Conservation (phyloP, 2,797 vertebrate genomes). For the Hyperoplus lanceolatus region DNA sequence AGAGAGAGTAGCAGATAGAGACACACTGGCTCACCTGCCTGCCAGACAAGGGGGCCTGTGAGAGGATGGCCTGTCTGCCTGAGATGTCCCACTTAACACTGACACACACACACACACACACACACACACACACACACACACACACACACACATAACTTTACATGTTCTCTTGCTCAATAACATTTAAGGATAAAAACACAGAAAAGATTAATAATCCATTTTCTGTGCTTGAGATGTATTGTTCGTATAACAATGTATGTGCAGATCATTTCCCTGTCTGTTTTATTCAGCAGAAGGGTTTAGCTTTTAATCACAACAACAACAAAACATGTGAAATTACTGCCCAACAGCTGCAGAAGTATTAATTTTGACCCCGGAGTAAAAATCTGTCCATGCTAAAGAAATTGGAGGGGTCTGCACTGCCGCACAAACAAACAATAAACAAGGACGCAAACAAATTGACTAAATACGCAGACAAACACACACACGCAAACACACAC, state of each 20-base stretch:
- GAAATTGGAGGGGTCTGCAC: slow-evolving; percentile 71
- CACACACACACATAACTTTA: background rate
- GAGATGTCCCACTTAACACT: slow-evolving; percentile 78
- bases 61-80: slow-evolving; percentile 64
- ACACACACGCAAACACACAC: slow-evolving; percentile 25
- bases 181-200: background rate
- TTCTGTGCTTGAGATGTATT: slow-evolving; percentile 16
- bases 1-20: slow-evolving; percentile 53
- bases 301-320: background rate
- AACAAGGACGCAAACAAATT: slow-evolving; percentile 71
- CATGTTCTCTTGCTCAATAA: background rate
- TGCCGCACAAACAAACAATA: slow-evolving; percentile 79
- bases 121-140: background rate
- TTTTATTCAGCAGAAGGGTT: slow-evolving; percentile 27
- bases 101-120: slow-evolving; percentile 50
- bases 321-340: slow-evolving; percentile 59
- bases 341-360: slow-evolving; percentile 68
- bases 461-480: slow-evolving; percentile 17
- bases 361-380: slow-evolving; percentile 59
- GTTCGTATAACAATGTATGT: slow-evolving; percentile 31
- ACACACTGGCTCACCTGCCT: slow-evolving; percentile 77
- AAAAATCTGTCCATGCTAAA: slow-evolving; percentile 76
- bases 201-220: slow-evolving; percentile 17
- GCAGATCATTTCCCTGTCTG: slow-evolving; percentile 33
- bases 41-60: slow-evolving; percentile 68